These are phyloP conservation scores for Bujurquina vittata DNA, from an alignment of 2,113 vertebrate genomes.

Conservation along the genomic window DNA sequence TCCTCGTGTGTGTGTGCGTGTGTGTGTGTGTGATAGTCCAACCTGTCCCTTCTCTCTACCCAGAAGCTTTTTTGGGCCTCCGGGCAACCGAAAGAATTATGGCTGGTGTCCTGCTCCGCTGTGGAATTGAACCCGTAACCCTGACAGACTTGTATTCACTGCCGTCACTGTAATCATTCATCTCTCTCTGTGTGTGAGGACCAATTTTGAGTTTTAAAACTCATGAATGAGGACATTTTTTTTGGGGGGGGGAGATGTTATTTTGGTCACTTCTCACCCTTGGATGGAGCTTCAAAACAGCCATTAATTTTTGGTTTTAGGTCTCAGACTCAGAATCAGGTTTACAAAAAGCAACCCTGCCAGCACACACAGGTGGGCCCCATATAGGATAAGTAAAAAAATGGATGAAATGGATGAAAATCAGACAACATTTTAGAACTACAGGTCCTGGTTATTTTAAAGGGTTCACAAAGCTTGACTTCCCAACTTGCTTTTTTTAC, in stretches of 20 bases:
- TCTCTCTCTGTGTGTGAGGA: not conserved
- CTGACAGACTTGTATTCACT: not conserved
- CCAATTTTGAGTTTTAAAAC: not conserved
- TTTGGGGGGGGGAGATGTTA: not conserved
- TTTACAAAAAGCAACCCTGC: too few relatives aligned
- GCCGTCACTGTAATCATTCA: not conserved
- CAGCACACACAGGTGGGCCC: too few relatives aligned
- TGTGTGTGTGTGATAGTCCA: constrained; percentile 28
- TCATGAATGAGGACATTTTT: not conserved
- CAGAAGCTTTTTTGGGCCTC: constrained; percentile 45
- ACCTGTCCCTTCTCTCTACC: constrained; percentile 25
- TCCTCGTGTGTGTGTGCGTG: constrained; percentile 26
- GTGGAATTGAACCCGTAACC: constrained; percentile 19
- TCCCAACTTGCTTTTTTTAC: too few relatives aligned
- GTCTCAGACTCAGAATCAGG: not conserved
- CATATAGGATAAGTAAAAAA: too few relatives aligned
- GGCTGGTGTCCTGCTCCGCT: constrained; percentile 20
- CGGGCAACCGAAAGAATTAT: constrained; percentile 10
- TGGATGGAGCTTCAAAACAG: not conserved
- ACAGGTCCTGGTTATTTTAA: too few relatives aligned
- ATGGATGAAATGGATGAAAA: too few relatives aligned
- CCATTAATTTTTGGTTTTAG: not conserved
- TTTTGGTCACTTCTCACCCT: not conserved
- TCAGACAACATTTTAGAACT: too few relatives aligned
- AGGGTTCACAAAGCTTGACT: too few relatives aligned